Base-by-base conservation (phyloP, 2,797 vertebrate species). In the Chlorospingus semifuscus region DNA sequence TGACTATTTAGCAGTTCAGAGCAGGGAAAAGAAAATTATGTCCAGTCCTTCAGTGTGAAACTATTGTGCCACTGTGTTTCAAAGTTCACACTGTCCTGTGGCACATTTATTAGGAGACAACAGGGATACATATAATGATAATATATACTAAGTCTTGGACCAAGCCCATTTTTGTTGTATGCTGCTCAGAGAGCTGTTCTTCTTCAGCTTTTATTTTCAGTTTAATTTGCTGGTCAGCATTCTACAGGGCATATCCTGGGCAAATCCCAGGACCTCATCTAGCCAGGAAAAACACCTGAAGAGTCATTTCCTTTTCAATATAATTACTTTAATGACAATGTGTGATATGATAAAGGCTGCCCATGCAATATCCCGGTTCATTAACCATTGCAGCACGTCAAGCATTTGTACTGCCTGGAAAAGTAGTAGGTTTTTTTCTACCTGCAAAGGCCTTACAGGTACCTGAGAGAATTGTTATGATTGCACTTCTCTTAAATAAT, bases 291-390 rank as follows among this genome's bases (percentile, higher is more conserved):
- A 52, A 79, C 71, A 90, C 75, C 72, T 29, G 21, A 49, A 87
- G 91, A 91, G 89, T 96, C 82, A 96, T 92, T 95, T 95, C 84
- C 89, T 96, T 96, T 95, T 83, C 63, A 50, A 0, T 88, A 32
- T 90, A 91, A 96, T 96, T 93, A 79, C 46, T 92, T 78, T 82
- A 93, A 95, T 95, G 90, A 89, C 13, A 53, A n/a, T 6, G 22
- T 83, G 52, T 63, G 53, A 15, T 77, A 64, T 37, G n/a, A 72
- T 69, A 78, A 82, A 89, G 21, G 23, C 79, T 50, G n/a, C 23
- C 69, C 12, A 4, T 41, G 61, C 44, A 78, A 76, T 83, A 49
- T 37, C 4, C 3, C 22, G 80, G 57, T 82, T 95, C 72, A 82
- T 92, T 96, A 95, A 83, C 37, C 29, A 77, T 65, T 79, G 74